Conservation (phyloP, 2,888 invertebrate species). For the Plagiodera versicolora region DNA sequence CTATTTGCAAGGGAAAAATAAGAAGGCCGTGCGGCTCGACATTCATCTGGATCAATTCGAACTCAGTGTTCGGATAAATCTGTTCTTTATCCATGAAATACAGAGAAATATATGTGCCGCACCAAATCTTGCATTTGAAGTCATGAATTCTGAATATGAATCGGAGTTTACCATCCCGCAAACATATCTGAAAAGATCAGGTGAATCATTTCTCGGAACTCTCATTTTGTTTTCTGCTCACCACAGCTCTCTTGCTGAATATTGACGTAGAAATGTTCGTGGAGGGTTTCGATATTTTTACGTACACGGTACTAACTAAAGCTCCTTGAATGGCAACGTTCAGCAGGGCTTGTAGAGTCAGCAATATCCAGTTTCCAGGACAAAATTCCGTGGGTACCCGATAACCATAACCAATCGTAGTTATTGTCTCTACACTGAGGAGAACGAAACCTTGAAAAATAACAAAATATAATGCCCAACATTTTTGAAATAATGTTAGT, state of each 20-base stretch:
- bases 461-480: too few relatives aligned
- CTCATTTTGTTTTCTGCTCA: conserved; percentile 48
- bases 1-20: conserved; percentile 85
- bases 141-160: conserved; percentile 82
- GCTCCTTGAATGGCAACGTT: conserved; percentile 48
- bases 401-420: conserved; percentile 47
- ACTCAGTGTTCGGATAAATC: conserved; percentile 69
- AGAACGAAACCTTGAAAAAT: conserved; percentile 41
- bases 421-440: conserved; percentile 47
- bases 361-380: conserved; percentile 42
- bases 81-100: conserved; percentile 63
- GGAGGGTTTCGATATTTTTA: conserved; percentile 67
- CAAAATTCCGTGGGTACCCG: conserved; percentile 47
- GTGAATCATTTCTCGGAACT: too few relatives aligned
- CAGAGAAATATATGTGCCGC: conserved; percentile 69
- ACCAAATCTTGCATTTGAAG: conserved; percentile 59
- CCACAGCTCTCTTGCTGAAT: conserved; percentile 76
- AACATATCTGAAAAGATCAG: conserved; percentile 40
- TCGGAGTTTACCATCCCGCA: conserved; percentile 64
- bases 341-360: conserved; percentile 43
- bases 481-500: too few relatives aligned
- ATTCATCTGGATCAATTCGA: conserved; percentile 72
- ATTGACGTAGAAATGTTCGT: conserved; percentile 48
- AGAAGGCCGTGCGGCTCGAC: conserved; percentile 66
- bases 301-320: conserved; percentile 61